Evolutionary conservation across 2,888 invertebrate species (phyloP), one percentile per base, ranked within the genome.

Genomic region (Leptura quadrifasciata): DNA sequence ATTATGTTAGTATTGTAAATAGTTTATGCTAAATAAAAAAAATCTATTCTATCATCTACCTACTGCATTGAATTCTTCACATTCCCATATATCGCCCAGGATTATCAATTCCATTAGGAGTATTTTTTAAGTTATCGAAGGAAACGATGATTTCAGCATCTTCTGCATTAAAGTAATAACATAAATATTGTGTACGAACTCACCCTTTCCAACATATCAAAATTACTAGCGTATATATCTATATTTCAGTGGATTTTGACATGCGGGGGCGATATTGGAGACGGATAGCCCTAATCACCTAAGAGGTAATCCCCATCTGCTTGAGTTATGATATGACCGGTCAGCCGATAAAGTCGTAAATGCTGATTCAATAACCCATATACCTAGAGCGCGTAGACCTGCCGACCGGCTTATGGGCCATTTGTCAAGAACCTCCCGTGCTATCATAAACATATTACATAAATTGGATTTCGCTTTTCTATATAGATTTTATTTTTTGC

Each of bases 281-380:
- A 88, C 86, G 86, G 84, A 89, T 88, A 82, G 85, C 86, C 87
- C 88, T 88, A 89, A 89, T 89, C 89, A 89, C 88, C 88, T 89
- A 89, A 89, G 87, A 89, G 89, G 88, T 87, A 87, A 88, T 88
- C 86, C 86, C 87, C 86, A 85, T 86, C 87, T 84, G 85, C 82
- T 83, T 89, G 89, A 89, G 88, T 89, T 89, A 89, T 89, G 88
- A 89, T 87, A 88, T 88, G 86, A 86, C 85, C 88, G 87, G 85
- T 84, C 87, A 84, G 87, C 80, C 83, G 78, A 84, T 88, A 86
- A 84, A 85, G 86, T 85, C 86, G 86, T 87, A 87, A 87, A 88
- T 85, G 88, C 87, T 86, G 88, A 88, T 88, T 88, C 88, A 87
- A 88, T 88, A 88, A 88, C 87, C 88, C 86, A 87, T 86, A 87